A percentile compares a stretch with the other conserved stretches of the same genome.
Evolutionary conservation across 2,797 vertebrate species (phyloP).

Genomic region (Enteromius paludinosus): DNA sequence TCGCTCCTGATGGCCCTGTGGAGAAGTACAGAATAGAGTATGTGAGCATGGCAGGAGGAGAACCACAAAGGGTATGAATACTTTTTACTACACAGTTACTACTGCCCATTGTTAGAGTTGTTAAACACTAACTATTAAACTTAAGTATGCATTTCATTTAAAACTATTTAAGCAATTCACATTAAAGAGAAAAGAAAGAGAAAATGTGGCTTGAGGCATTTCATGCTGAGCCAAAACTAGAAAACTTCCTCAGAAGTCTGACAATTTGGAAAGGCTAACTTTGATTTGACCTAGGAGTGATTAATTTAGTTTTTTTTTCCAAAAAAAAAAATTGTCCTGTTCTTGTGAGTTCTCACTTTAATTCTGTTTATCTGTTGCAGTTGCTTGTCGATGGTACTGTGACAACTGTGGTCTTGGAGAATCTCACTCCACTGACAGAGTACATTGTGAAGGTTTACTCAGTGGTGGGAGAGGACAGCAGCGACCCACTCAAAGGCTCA

Average conservation of each 20-base stretch:
- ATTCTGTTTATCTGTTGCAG: constrained; percentile 70
- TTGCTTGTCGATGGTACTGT: constrained; percentile 88
- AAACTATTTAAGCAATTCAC: neutral
- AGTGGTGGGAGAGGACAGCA: constrained; percentile 91
- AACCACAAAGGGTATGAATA: constrained; percentile 80
- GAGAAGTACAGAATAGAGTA: constrained; percentile 94
- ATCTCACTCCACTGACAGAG: constrained; percentile 87
- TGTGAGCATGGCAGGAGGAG: constrained; percentile 83
- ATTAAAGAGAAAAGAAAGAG: neutral
- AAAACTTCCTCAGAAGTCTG: neutral
- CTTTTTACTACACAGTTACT: neutral
- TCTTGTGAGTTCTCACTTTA: neutral
- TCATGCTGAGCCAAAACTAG: neutral
- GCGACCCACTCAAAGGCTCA: constrained; percentile 87
- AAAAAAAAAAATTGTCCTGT: too few relatives aligned
- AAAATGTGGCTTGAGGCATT: neutral
- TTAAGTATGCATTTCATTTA: neutral
- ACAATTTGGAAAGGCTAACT: neutral
- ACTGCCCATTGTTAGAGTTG: neutral
- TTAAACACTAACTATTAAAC: neutral
- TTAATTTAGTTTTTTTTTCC: neutral
- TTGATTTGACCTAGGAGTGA: neutral
- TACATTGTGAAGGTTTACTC: constrained; percentile 92
- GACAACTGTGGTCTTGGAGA: constrained; percentile 86
- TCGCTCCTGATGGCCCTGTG: constrained; percentile 84